A percentile compares a stretch with the other conserved stretches of the same genome.
These are phyloP conservation scores for Cichladusa arquata DNA, from an alignment of 2,113 vertebrate species.

Conservation along the genomic window DNA sequence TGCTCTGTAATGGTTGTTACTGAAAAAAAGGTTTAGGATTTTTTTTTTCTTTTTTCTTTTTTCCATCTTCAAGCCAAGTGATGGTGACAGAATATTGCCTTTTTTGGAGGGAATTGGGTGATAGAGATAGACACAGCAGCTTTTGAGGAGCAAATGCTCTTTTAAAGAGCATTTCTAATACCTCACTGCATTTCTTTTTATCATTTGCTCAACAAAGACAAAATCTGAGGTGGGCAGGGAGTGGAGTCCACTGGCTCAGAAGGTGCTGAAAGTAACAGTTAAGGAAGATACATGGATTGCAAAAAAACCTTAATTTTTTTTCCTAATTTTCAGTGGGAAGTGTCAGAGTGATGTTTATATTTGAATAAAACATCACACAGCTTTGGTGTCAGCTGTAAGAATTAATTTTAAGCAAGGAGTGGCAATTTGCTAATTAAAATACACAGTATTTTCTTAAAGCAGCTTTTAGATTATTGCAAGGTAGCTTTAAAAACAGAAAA, in stretches of 20 bases:
- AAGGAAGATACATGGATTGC: neutral
- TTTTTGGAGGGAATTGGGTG: neutral
- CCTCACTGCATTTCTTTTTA: neutral
- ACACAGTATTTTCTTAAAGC: neutral
- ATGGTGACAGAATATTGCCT: neutral
- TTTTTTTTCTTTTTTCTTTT: neutral
- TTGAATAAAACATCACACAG: neutral
- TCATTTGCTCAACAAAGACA: neutral
- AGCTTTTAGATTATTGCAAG: neutral
- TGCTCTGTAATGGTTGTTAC: rapidly evolving
- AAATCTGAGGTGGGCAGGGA: neutral
- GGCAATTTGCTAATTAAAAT: neutral
- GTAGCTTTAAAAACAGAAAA: neutral
- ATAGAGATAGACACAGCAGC: neutral
- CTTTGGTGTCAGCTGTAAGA: neutral
- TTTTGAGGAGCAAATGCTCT: neutral
- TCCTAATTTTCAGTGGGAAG: no score
- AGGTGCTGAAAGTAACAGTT: neutral
- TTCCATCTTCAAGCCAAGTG: neutral
- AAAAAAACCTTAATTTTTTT: neutral
- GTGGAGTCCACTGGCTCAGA: neutral
- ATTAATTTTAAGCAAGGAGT: neutral
- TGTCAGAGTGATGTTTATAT: neutral
- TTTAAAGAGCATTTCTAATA: neutral
- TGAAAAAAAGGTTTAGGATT: neutral